phyloP scores from a whole-genome alignment of 1,140 invertebrate species.

The Zaprionus kolodkinae region DNA sequence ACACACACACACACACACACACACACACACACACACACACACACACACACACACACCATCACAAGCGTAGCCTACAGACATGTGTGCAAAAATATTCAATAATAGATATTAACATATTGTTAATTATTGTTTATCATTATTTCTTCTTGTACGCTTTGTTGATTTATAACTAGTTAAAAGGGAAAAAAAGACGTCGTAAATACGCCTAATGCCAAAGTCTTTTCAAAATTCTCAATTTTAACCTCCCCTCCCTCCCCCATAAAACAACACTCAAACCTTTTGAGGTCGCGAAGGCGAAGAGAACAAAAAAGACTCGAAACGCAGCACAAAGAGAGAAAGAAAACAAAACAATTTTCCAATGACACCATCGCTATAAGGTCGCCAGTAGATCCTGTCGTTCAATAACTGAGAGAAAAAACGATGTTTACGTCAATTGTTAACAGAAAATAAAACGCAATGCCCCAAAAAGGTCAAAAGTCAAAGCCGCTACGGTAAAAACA shows the following conservation, averaged over 20 bases:
- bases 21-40: not conserved
- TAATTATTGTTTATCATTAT: constrained; percentile 50
- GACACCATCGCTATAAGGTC: not conserved
- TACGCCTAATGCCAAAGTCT: constrained; percentile 27
- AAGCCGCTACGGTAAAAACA: not conserved
- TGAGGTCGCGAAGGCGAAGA: constrained; percentile 17
- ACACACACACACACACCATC: too few relatives aligned
- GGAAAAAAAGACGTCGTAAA: constrained; percentile 31
- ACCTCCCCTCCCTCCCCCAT: not conserved
- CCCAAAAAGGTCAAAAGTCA: not conserved
- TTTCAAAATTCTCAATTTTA: constrained; percentile 19
- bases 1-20: not conserved
- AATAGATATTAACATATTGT: constrained; percentile 49
- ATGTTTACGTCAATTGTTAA: not conserved
- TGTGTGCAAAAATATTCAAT: constrained; percentile 32
- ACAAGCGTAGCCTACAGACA: constrained; percentile 21
- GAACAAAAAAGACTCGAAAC: constrained; percentile 2
- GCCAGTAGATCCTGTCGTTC: not conserved
- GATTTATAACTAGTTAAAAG: constrained; percentile 32
- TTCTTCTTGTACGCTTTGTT: constrained; percentile 43
- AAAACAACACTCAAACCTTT: constrained; percentile 7
- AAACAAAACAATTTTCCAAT: constrained; percentile 6
- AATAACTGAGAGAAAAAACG: not conserved
- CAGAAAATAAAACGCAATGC: too few relatives aligned
- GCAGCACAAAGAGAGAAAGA: not conserved